These are phyloP conservation scores for Keiferia lycopersicella DNA, from an alignment of 2,888 invertebrate genomes.

Conservation along the genomic window DNA sequence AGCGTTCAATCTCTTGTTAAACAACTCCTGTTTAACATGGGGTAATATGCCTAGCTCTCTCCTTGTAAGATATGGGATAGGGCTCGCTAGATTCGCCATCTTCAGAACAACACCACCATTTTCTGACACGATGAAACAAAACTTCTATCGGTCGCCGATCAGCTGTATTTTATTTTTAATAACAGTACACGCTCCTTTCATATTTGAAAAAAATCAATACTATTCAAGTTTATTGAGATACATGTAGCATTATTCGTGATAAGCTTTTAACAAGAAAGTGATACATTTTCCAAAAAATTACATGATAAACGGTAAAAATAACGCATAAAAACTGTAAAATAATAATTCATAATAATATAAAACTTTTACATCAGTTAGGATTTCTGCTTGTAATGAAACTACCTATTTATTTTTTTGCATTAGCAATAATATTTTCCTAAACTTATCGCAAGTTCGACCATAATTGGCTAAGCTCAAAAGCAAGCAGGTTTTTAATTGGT, in stretches of 20 bases:
- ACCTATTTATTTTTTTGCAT: neutral
- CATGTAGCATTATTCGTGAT: no score
- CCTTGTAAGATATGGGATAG: slow-evolving; percentile 81
- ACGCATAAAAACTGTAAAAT: neutral
- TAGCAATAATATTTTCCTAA: neutral
- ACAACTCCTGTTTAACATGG: slow-evolving; percentile 82
- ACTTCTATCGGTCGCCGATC: slow-evolving; percentile 55
- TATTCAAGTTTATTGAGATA: neutral
- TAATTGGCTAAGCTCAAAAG: neutral
- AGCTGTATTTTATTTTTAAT: slow-evolving; percentile 75
- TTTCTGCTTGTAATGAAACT: neutral
- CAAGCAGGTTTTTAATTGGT: neutral
- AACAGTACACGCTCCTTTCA: slow-evolving; percentile 51
- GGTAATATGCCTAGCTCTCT: slow-evolving; percentile 83
- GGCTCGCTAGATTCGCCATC: slow-evolving; percentile 80
- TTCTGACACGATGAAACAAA: slow-evolving; percentile 54
- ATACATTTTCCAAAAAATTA: no score
- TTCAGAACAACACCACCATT: slow-evolving; percentile 69
- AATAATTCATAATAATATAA: neutral
- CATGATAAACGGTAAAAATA: no score
- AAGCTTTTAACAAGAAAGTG: no score
- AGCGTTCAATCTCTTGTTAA: slow-evolving; percentile 82
- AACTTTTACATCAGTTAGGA: neutral
- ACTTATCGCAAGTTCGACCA: neutral
- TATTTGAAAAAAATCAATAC: neutral